phyloP scores from a whole-genome alignment of 2,888 invertebrate genomes.

The Nycteola revayana region DNA sequence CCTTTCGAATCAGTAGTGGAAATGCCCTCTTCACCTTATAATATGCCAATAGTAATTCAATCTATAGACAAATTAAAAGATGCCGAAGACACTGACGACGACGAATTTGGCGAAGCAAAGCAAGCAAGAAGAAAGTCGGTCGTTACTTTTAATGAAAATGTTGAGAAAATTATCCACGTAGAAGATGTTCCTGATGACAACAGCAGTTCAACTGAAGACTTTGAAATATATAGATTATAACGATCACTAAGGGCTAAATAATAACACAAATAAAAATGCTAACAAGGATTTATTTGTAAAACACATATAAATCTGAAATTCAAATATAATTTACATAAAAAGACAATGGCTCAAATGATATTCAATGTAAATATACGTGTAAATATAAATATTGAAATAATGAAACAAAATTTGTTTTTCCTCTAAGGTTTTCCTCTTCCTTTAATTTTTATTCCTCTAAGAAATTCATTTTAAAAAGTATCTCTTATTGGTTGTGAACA shows the following conservation, averaged over 20 bases:
- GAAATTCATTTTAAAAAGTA: too few species aligned
- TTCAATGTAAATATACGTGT: too few species aligned
- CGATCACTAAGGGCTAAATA: too few species aligned
- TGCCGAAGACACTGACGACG: slow-evolving; percentile 57
- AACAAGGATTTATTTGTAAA: too few species aligned
- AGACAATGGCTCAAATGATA: slow-evolving; percentile 9
- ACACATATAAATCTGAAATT: too few species aligned
- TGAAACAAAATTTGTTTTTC: too few species aligned
- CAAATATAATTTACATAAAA: slow-evolving; percentile 4
- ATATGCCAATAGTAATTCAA: slow-evolving; percentile 61
- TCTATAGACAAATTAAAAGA: slow-evolving; percentile 70
- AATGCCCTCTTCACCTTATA: slow-evolving; percentile 39
- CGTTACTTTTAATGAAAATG: slow-evolving; percentile 81
- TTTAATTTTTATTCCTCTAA: too few species aligned
- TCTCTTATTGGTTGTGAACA: too few species aligned
- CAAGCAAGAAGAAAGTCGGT: slow-evolving; percentile 66
- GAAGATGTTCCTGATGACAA: slow-evolving; percentile 52
- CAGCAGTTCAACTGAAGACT: slow-evolving; percentile 30
- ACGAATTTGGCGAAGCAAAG: slow-evolving; percentile 66
- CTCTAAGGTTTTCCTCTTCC: too few species aligned
- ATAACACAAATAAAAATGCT: too few species aligned
- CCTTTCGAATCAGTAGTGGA: slow-evolving; percentile 41
- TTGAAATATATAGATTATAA: slow-evolving; percentile 57
- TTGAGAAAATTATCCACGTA: slow-evolving; percentile 76
- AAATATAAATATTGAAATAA: too few species aligned